Base-by-base conservation (phyloP, 2,888 invertebrate genomes). In the Clivina fossor region DNA sequence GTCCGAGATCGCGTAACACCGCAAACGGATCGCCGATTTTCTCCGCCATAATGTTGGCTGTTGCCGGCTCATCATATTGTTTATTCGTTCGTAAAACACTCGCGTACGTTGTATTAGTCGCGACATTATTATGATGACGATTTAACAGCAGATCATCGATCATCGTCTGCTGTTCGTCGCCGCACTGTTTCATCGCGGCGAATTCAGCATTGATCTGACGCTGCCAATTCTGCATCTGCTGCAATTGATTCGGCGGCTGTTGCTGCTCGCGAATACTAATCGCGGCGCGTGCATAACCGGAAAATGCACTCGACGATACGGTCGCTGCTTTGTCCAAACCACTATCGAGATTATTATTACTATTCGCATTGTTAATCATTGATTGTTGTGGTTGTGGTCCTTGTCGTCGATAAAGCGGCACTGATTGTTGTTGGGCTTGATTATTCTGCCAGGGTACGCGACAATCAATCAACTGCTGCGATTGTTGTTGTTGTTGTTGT, bases 381-480 rank as follows among this genome's bases (percentile, higher is more conserved):
- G n/a, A n/a, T n/a, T n/a, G n/a, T 1, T 46, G 30, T 18, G 41
- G 51, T 15, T 58, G 59, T 11, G 56, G 53, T 8, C 62, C 73
- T 61, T 78, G 78, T 1, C 78, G 70, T 15, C 76, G 71, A 62
- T 79, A 79, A 28, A 79, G 68, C 2, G 79, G 79, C 50, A 77
- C 74, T 2, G 77, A 77, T 60, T 71, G 63, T 20, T 58, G 49
- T 32, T 59, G 54, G 22, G 62, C 51, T 46, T 63, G 60, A 11
- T 37, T 46, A 32, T 55, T 55, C 22, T 55, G 55, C 55, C 55
- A 55, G n/a, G 55, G 55, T 15, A 55, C 47, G 11, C 55, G n/a
- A 28, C 35, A 55, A 30, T 3, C 38, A 7, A 30, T 55, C 55
- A 22, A 44, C 54, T 18, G 46, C 11, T 13, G 22, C 28, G 33